These are phyloP conservation scores for Sebastes paucispinis DNA, from an alignment of 2,797 vertebrate species.

Conservation along the genomic window DNA sequence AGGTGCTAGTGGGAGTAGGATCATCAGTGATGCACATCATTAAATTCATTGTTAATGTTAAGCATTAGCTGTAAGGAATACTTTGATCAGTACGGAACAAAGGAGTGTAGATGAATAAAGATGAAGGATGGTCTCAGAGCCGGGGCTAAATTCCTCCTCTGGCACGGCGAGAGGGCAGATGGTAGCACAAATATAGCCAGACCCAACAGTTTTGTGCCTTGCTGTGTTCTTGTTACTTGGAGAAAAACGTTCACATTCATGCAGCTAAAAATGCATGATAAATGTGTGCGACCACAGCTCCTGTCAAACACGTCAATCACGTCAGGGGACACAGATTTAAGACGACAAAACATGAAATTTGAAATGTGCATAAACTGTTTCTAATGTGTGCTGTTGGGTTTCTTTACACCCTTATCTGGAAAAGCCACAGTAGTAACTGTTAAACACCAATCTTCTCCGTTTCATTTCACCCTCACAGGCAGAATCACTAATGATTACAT, in stretches of 20 bases:
- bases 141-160: slow-evolving; percentile 27
- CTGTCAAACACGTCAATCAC: background rate
- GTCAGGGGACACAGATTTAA: background rate
- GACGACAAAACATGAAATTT: background rate
- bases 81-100: slow-evolving; percentile 14
- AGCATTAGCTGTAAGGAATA: slow-evolving; percentile 14
- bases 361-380: background rate
- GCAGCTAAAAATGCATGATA: background rate
- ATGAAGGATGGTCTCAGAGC: slow-evolving; percentile 33
- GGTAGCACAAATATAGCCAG: slow-evolving; percentile 8
- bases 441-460: background rate
- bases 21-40: slow-evolving; percentile 6
- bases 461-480: slow-evolving; percentile 25
- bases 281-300: background rate
- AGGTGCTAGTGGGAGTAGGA: background rate
- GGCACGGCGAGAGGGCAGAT: slow-evolving; percentile 3
- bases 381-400: background rate
- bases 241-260: slow-evolving; percentile 7
- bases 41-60: slow-evolving; percentile 2
- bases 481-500: slow-evolving; percentile 24
- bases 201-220: slow-evolving; percentile 11
- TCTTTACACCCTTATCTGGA: slow-evolving; percentile 4
- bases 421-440: background rate
- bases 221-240: background rate
- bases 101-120: slow-evolving; percentile 29